Evolutionary conservation across 1,140 invertebrate genomes (phyloP).

Genomic region (Bombus difficillimus): DNA sequence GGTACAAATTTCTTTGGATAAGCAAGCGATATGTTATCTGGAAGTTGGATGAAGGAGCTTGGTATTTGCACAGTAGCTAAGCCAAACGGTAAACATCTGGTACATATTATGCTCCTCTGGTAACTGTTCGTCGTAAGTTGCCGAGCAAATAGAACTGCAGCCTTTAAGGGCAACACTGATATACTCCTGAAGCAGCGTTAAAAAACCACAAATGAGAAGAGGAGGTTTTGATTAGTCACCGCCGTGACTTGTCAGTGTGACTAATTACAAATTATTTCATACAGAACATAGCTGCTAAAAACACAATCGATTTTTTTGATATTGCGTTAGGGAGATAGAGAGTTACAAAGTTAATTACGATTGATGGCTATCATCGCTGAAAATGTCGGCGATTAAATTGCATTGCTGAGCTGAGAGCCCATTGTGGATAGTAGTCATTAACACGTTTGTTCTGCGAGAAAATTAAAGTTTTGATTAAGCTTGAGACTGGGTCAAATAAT

Average conservation of each 20-base stretch:
- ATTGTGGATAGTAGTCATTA: too few species aligned
- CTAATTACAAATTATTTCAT: background rate
- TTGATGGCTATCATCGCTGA: background rate
- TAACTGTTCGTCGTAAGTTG: slow-evolving; percentile 35
- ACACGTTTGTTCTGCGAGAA: background rate
- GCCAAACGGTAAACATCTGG: slow-evolving; percentile 40
- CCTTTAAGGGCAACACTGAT: slow-evolving; percentile 8
- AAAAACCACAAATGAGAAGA: background rate
- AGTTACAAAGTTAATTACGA: background rate
- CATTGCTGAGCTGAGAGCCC: background rate
- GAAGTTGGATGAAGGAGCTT: background rate
- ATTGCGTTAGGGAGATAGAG: background rate
- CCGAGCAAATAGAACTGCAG: slow-evolving; percentile 12
- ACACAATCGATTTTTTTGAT: background rate
- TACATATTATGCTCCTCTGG: slow-evolving; percentile 37
- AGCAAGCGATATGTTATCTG: slow-evolving; percentile 7
- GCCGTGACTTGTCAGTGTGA: background rate
- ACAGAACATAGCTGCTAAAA: background rate
- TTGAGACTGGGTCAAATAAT: background rate
- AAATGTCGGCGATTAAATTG: background rate
- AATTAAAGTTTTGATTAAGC: background rate
- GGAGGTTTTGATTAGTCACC: background rate
- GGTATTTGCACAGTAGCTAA: slow-evolving; percentile 34
- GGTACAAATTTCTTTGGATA: background rate
- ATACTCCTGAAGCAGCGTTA: background rate